Evolutionary conservation across 2,113 vertebrate genomes (phyloP).

Genomic region (Alouatta palliata): DNA sequence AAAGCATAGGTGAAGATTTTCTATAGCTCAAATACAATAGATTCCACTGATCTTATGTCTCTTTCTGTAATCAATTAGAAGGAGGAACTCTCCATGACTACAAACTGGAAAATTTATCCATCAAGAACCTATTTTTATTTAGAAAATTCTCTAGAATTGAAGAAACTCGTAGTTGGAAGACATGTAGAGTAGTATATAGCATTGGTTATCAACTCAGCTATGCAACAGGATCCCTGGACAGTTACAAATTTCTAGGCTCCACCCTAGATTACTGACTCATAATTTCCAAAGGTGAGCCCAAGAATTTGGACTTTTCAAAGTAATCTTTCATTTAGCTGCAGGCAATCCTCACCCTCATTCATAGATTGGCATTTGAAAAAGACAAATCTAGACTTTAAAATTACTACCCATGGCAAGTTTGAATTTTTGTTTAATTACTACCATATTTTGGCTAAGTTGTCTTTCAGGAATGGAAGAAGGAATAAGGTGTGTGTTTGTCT

Average conservation of each 20-base stretch:
- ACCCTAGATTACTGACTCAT: background rate
- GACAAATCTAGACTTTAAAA: background rate
- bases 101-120: background rate
- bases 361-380: background rate
- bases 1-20: background rate
- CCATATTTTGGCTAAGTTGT: background rate
- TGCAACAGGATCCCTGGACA: background rate
- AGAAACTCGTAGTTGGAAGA: background rate
- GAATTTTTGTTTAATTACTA: background rate
- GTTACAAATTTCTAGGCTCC: background rate
- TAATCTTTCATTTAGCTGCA: background rate
- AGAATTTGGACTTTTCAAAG: background rate
- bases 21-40: background rate
- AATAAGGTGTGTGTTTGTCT: background rate
- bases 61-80: background rate
- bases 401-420: background rate
- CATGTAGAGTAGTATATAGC: background rate
- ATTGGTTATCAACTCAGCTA: background rate
- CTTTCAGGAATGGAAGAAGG: fast-evolving
- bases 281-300: background rate
- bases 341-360: background rate
- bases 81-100: background rate
- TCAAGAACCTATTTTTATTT: background rate
- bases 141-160: background rate
- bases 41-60: background rate